phyloP scores from a whole-genome alignment of 2,888 invertebrate species.

The Meiosimyza platycephala region DNA sequence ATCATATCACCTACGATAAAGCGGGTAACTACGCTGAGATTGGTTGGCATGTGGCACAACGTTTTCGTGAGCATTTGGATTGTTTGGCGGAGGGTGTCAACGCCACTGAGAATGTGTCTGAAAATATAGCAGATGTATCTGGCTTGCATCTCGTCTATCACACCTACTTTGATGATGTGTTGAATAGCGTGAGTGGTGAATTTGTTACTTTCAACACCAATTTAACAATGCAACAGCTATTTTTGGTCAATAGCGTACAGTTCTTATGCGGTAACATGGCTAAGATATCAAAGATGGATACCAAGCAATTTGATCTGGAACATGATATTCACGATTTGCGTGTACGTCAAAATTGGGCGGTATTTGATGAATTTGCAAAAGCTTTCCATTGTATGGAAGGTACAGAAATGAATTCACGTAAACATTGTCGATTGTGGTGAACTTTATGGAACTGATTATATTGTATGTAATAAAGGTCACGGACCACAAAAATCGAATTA shows the following conservation, averaged over 20 bases:
- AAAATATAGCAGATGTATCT: slow-evolving; percentile 56
- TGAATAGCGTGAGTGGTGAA: not conserved
- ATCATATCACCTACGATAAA: slow-evolving; percentile 56
- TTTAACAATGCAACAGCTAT: slow-evolving; percentile 49
- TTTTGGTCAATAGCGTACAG: slow-evolving; percentile 58
- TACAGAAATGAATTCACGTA: slow-evolving; percentile 48
- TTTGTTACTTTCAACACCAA: slow-evolving; percentile 10
- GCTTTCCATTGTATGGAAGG: slow-evolving; percentile 51
- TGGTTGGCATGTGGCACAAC: slow-evolving; percentile 50
- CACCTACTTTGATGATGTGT: slow-evolving; percentile 48
- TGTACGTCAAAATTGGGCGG: slow-evolving; percentile 56
- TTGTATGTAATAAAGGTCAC: no score
- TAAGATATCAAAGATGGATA: slow-evolving; percentile 45
- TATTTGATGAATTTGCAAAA: slow-evolving; percentile 52
- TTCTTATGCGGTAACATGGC: slow-evolving; percentile 55
- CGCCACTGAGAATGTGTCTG: slow-evolving; percentile 47
- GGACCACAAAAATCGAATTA: no score
- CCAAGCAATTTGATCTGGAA: slow-evolving; percentile 45
- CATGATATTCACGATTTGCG: slow-evolving; percentile 57
- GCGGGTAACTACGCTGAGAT: slow-evolving; percentile 51
- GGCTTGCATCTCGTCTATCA: slow-evolving; percentile 54
- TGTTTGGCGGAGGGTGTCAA: slow-evolving; percentile 44
- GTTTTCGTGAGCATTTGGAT: slow-evolving; percentile 50
- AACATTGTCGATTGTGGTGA: slow-evolving; percentile 55
- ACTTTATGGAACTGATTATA: not conserved